Base-by-base conservation (phyloP, 2,888 invertebrate genomes). In the Altica lythri region DNA sequence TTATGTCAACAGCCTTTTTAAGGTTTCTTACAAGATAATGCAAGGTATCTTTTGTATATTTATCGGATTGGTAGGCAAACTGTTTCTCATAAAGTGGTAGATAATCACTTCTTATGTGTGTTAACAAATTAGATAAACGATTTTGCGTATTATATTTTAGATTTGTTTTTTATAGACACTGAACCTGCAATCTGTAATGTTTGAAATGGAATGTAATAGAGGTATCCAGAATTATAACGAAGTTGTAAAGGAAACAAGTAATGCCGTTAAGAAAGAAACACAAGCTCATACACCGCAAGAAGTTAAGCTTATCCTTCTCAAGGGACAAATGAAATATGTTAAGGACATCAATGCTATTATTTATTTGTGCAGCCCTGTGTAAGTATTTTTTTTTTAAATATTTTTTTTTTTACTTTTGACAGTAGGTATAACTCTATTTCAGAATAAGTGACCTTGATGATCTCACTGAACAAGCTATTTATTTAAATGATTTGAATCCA, bases 331-430 rank as follows among this genome's bases (percentile, higher is more conserved):
- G 83, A 86, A 89, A 67, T 84, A 86, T 65, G 80, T 94, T 4
- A 82, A 86, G 19, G 90, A 92, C 62, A 85, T 91, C 49, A 86
- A 90, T 54, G 84, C 86, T 0, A 82, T 93, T n/a, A 86, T 92
- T 49, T 94, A 90, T 70, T 79, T 94, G 1, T 93, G 93, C 70
- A 90, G 90, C 66, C 93, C 94, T 1, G 78, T 93, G 89, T 92
- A 75, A 81, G 86, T 80, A 18, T 37, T 16, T 17, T 8, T 16
- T 22, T 4, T 14, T 40, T 9, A 4, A 34, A 37, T 42, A 43
- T 25, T 27, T 42, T 48, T 40, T 2, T 8, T 9, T 13, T n/a
- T 13, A 1, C 13, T 50, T 29, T 5, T 45, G 3, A 25, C n/a
- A n/a, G n/a, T n/a, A n/a, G n/a, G n/a, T n/a, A n/a, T n/a, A n/a